Base-by-base conservation (phyloP, 2,888 invertebrate genomes). In the Diploptera punctata region DNA sequence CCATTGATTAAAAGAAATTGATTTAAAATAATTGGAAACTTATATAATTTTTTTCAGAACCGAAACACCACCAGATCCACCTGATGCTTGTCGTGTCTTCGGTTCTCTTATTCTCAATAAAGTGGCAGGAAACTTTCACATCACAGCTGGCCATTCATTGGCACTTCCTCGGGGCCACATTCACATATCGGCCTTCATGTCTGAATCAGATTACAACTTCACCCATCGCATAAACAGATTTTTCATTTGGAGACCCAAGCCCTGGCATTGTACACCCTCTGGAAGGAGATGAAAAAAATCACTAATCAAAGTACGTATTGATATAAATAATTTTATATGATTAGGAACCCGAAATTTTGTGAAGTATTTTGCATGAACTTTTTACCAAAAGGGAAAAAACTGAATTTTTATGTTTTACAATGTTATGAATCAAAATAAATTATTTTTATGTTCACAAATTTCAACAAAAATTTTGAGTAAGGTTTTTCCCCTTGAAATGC, bases 201-300 rank as follows among this genome's bases (percentile, higher is more conserved):
- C 90, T 21, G 91, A 92, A 75, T 86, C 87, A 65, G 92, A 93
- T 73, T 93, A 94, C 78, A 99, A 99, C 85, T 99, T 99, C 81
- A 95, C 97, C 44, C 99, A 99, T 82, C 89, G 99, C 80, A 98
- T 99, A 78, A 91, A 97, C 81, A 90, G 92, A 77, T 91, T 99
- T n/a, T 75, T 97, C 97, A 77, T 99, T 99, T 82, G 99, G 99
- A 0, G 94, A 94, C 78, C 89, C 92, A 13, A 92, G 93, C 21
- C 90, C 93, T 72, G 95, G 97, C 2, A 91, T 97, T 75, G 91
- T 99, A 74, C 95, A 98, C 83, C 98, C 99, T 0, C 84, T 99
- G 72, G 98, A 99, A 85, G 98, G 97, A 13, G 98, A 97, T 82
- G 95, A 98, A 81, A 92, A n/a, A 94, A 81, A 86, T 95, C 68